Base-by-base conservation (phyloP, 2,113 vertebrate species). In the Pimephales promelas region DNA sequence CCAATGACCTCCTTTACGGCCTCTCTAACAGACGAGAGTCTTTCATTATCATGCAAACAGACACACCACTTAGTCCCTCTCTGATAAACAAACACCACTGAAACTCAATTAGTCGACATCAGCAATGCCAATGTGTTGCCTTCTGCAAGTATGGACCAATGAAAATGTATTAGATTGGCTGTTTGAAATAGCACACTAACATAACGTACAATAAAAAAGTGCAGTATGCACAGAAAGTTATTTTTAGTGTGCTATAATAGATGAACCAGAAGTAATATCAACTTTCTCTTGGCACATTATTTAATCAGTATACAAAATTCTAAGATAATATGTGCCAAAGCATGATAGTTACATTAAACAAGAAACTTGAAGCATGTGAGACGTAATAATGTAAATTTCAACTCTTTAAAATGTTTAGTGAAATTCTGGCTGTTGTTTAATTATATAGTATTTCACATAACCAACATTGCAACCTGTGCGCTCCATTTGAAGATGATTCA, bases 1-100 rank as follows among this genome's bases (percentile, higher is more conserved):
- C 10, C 73, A 70, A 66, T 79, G 61, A 79, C 68, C 83, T 75
- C 40, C 43, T 83, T 26, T 47, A 64, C 61, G 34, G 43, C 64
- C 66, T 74, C 62, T 72, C 24, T 83, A 71, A 90, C 89, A 84
- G 16, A 56, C 59, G 22, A 79, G 77, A 82, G 74, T 73, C 83
- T 77, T 87, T 86, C 80, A 84, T 85, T 84, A 85, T 70, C 82
- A 66, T 84, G 87, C 85, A 87, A 70, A 87, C 79, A 76, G 40
- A 54, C 74, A 66, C 36, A 71, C 84, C 87, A 77, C 68, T 76
- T 61, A 22, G 81, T 79, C 61, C 74, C 66, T 64, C 61, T 54
- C 64, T 82, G 34, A 84, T 59, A 78, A 76, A 86, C 52, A 88
- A 85, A 84, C 49, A 57, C 68, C 40, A 57, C 31, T 57, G 84